A percentile compares a stretch with the other conserved stretches of the same genome.
These are phyloP conservation scores for Paratilapia polleni DNA, from an alignment of 2,113 vertebrate species.

Conservation along the genomic window DNA sequence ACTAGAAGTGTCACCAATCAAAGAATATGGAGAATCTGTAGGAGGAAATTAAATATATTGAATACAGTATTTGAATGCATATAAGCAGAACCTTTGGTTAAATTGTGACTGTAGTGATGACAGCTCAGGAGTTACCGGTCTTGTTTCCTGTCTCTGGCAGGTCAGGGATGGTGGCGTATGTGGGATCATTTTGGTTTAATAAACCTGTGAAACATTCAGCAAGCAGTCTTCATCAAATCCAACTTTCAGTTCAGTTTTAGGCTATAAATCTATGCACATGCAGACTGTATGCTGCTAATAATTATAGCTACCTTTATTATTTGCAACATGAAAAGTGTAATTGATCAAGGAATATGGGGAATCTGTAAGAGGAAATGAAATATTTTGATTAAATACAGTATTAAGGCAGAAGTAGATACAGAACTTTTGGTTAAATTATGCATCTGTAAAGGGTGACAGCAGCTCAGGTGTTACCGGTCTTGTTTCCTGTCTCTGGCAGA, in stretches of 20 bases:
- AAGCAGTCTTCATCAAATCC: not conserved
- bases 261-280: too few species aligned
- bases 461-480: not conserved
- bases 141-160: too few species aligned
- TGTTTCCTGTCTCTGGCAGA: too few species aligned
- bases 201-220: not conserved
- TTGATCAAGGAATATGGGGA: not conserved
- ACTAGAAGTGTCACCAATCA: not conserved
- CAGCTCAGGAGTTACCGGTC: too few species aligned
- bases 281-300: fast-evolving
- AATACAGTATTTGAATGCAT: not conserved
- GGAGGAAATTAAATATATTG: not conserved
- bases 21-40: not conserved
- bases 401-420: fast-evolving
- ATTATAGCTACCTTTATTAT: not conserved
- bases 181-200: fast-evolving
- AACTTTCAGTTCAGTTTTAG: not conserved
- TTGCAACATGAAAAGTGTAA: not conserved
- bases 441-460: not conserved
- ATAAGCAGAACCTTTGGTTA: too few species aligned
- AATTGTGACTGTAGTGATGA: not conserved
- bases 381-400: not conserved
- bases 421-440: fast-evolving
- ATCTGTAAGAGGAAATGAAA: not conserved
- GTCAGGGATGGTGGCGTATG: too few species aligned